These are phyloP conservation scores for Hozukius guyotensis DNA, from an alignment of 2,797 vertebrate species.

Conservation along the genomic window DNA sequence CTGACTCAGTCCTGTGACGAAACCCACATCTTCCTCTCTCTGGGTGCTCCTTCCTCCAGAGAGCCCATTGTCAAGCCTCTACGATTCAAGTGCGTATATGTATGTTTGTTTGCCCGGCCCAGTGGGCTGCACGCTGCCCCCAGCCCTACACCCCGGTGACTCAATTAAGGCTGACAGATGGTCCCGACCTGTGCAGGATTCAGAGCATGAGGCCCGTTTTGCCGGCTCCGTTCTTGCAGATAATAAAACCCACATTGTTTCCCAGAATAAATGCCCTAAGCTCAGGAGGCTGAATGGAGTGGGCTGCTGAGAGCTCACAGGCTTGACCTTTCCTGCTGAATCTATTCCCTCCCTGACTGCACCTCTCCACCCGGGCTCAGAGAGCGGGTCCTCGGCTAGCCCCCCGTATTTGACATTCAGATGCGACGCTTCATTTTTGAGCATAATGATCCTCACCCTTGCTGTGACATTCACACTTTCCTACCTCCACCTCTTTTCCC, in stretches of 20 bases:
- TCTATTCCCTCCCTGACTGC: constrained; percentile 67
- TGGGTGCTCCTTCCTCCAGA: constrained; percentile 46
- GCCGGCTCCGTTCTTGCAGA: constrained; percentile 72
- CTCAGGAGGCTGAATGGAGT: constrained; percentile 74
- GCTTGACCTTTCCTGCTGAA: constrained; percentile 77
- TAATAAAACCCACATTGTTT: constrained; percentile 84
- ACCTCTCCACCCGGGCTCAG: constrained; percentile 63
- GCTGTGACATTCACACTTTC: constrained; percentile 66
- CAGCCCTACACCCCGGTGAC: constrained; percentile 77
- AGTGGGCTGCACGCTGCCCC: constrained; percentile 65
- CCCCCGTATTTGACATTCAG: constrained; percentile 73
- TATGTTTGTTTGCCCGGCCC: constrained; percentile 69
- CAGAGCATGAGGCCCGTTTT: constrained; percentile 81
- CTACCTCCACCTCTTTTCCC: constrained; percentile 26
- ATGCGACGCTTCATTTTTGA: constrained; percentile 56
- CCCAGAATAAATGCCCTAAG: constrained; percentile 77
- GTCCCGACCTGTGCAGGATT: constrained; percentile 80
- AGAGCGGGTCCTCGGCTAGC: constrained; percentile 55
- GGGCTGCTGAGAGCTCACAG: constrained; percentile 71
- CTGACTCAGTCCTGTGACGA: constrained; percentile 36
- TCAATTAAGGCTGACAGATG: constrained; percentile 84
- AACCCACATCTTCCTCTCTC: constrained; percentile 44
- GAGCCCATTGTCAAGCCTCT: constrained; percentile 46
- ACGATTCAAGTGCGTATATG: constrained; percentile 44
- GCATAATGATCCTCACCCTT: constrained; percentile 70